A percentile compares a stretch with the other conserved stretches of the same genome.
phyloP scores from a whole-genome alignment of 2,797 vertebrate genomes.

The Microctenopoma steveboyesi region DNA sequence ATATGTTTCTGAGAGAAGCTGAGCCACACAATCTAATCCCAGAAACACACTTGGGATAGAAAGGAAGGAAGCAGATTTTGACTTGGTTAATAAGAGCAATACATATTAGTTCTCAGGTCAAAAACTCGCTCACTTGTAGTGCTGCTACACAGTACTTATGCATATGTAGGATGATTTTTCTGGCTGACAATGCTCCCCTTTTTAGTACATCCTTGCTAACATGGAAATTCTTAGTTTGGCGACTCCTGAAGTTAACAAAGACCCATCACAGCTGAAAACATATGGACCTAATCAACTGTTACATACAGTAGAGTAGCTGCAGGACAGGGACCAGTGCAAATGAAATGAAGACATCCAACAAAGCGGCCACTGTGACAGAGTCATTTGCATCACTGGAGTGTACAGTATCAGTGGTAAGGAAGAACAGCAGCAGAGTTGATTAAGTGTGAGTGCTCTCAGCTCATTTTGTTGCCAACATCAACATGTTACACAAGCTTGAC shows the following conservation, averaged over 20 bases:
- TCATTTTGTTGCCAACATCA: constrained; percentile 23
- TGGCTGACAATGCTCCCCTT: too few species aligned
- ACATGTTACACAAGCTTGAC: not conserved
- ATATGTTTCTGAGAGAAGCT: constrained; percentile 44
- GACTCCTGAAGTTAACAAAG: not conserved
- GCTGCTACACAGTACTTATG: too few species aligned
- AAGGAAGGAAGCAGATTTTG: constrained; percentile 1
- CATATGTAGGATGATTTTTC: too few species aligned
- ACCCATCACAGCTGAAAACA: constrained; percentile 22
- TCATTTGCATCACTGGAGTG: constrained; percentile 13
- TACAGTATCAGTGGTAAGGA: constrained; percentile 19
- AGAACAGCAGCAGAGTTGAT: constrained; percentile 39
- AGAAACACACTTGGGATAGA: constrained; percentile 8
- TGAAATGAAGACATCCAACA: constrained; percentile 27
- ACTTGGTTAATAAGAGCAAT: constrained; percentile 13
- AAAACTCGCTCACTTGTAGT: not conserved
- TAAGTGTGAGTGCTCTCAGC: constrained; percentile 15
- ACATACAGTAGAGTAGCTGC: not conserved
- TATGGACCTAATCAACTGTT: constrained; percentile 15
- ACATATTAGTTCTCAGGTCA: not conserved
- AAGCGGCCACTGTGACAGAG: constrained; percentile 33
- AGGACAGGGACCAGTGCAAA: constrained; percentile 6
- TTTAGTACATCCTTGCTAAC: too few species aligned
- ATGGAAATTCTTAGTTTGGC: not conserved
- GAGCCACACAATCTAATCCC: constrained; percentile 50